Evolutionary conservation across 1,140 invertebrate genomes (phyloP), one percentile per base, ranked within the genome.

Genomic region (Pomacea maculata): DNA sequence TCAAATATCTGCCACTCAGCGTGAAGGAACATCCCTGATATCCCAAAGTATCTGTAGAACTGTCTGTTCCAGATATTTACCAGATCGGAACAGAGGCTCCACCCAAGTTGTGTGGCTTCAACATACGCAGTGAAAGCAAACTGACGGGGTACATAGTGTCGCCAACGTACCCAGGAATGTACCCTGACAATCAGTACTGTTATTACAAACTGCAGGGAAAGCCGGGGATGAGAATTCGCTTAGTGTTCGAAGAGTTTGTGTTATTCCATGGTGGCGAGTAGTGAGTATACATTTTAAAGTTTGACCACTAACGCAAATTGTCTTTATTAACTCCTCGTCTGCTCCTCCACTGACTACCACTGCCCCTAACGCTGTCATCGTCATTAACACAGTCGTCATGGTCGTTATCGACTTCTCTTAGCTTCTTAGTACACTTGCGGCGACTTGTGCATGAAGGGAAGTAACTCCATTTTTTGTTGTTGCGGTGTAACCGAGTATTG

Each of bases 201-300:
- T 95, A 94, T 91, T 99, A 99, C 93, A 95, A 96, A 91, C 97
- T 99, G 92, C 94, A 96, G 85, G 98, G 98, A n/a, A 94, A 94
- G 86, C 93, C 94, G 52, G 95, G 95, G 78, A 96, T 99, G 92
- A 93, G 99, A 87, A 96, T 99, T 85, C 95, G 97, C 82, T 93
- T 99, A 83, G 97, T 97, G 92, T 99, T 99, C 93, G 94, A 97
- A 86, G 98, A 99, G 92, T 99, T 99, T 92, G 98, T 99, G 92
- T 94, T 99, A 78, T 99, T 98, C 93, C 99, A 97, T 92, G 98
- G 98, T 85, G 98, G 98, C 86, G 95, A 97, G 88, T 98, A 99
- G 98, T 99, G 93, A 96, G 91, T 90, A 77, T 54, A 45, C 34
- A 45, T 70, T 70, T 70, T 29, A 25, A 70, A 70, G 11, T 70